phyloP scores from a whole-genome alignment of 2,797 vertebrate species.

The Clamator glandarius region DNA sequence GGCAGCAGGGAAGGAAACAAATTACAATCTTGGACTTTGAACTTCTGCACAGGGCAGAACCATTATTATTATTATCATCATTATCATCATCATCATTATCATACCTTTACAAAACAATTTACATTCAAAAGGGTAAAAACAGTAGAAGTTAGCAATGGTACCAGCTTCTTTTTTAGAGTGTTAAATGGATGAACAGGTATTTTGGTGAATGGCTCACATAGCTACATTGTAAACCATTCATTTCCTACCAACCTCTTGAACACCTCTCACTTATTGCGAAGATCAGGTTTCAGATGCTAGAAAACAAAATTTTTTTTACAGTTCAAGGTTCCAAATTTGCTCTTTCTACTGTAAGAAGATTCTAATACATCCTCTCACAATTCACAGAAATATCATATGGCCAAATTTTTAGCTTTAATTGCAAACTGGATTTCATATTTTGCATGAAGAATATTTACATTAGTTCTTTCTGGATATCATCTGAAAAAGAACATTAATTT shows the following conservation, averaged over 20 bases:
- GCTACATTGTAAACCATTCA: neutral
- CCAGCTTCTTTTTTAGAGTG: neutral
- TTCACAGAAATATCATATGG: neutral
- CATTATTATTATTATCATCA: neutral
- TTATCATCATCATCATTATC: neutral
- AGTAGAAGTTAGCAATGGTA: neutral
- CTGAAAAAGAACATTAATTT: neutral
- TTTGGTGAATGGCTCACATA: neutral
- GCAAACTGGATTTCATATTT: neutral
- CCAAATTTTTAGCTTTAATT: neutral
- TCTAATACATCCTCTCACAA: neutral
- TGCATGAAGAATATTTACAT: neutral
- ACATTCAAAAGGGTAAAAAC: conserved; percentile 33
- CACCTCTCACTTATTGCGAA: neutral
- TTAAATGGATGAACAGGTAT: neutral
- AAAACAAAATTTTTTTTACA: neutral
- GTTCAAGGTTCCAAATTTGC: neutral
- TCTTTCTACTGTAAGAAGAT: neutral
- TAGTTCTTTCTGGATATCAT: neutral
- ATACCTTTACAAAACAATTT: neutral
- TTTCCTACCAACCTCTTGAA: neutral
- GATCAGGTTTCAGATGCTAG: neutral
- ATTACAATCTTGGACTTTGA: neutral
- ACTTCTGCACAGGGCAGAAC: neutral
- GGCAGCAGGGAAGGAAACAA: neutral